phyloP scores from a whole-genome alignment of 2,113 vertebrate genomes.

The Prochilodus magdalenae region DNA sequence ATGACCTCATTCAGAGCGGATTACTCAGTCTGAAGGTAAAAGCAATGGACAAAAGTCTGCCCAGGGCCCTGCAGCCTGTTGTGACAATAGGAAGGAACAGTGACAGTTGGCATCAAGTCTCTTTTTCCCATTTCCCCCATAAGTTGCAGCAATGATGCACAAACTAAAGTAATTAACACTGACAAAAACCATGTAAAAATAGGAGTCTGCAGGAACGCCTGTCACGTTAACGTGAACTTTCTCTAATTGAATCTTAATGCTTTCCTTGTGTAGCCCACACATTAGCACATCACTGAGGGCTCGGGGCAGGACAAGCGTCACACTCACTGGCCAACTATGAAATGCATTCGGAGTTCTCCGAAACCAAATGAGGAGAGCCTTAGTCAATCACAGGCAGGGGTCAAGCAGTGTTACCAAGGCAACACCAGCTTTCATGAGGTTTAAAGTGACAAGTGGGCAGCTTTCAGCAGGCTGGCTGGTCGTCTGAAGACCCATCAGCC shows the following conservation, averaged over 20 bases:
- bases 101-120: slow-evolving; percentile 61
- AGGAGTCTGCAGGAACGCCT: slow-evolving; percentile 53
- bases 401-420: slow-evolving; percentile 50
- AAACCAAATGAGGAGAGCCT: slow-evolving; percentile 52
- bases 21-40: slow-evolving; percentile 65
- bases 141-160: slow-evolving; percentile 49
- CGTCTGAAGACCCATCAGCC: slow-evolving; percentile 29
- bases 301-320: slow-evolving; percentile 41
- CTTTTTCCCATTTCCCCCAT: slow-evolving; percentile 53
- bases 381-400: slow-evolving; percentile 33
- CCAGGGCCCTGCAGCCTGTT: slow-evolving; percentile 60
- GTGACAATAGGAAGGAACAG: slow-evolving; percentile 47
- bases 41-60: slow-evolving; percentile 51
- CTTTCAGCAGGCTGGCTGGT: not conserved
- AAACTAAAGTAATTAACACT: slow-evolving; percentile 70
- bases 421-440: not conserved
- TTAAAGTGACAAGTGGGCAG: slow-evolving; percentile 9
- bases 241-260: slow-evolving; percentile 44
- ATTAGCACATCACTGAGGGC: slow-evolving; percentile 37
- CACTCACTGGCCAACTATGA: slow-evolving; percentile 40
- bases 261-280: slow-evolving; percentile 52
- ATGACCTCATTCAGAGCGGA: slow-evolving; percentile 70
- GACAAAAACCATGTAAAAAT: slow-evolving; percentile 71
- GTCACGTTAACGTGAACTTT: slow-evolving; percentile 55
- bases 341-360: slow-evolving; percentile 46